phyloP scores from a whole-genome alignment of 1,140 invertebrate species.

The Drosophila mauritiana region DNA sequence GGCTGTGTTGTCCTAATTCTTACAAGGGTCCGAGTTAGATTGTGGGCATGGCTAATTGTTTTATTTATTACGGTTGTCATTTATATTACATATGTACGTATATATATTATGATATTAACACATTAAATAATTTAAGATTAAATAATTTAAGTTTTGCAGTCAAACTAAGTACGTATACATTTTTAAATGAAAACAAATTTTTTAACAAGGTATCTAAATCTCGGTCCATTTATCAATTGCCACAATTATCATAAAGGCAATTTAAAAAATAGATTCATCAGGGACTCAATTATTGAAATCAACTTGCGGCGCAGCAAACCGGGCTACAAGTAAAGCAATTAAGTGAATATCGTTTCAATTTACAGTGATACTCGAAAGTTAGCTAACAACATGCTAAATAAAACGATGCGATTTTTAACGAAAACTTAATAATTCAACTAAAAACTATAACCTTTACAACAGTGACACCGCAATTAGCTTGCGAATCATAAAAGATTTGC shows the following conservation, averaged over 20 bases:
- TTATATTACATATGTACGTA: too few relatives aligned
- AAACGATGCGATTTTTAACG: neutral
- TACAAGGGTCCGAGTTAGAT: neutral
- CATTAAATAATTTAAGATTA: too few relatives aligned
- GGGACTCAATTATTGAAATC: slow-evolving; percentile 54
- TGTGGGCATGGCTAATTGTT: too few relatives aligned
- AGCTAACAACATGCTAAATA: slow-evolving; percentile 40
- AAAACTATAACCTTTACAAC: slow-evolving; percentile 44
- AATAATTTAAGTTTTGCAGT: too few relatives aligned
- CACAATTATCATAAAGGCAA: slow-evolving; percentile 40
- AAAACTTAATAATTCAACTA: slow-evolving; percentile 47
- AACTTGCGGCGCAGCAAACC: slow-evolving; percentile 44
- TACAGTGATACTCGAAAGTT: slow-evolving; percentile 39
- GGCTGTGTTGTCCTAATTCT: slow-evolving; percentile 10
- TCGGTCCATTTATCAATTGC: slow-evolving; percentile 36
- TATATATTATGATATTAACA: too few relatives aligned
- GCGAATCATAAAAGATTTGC: slow-evolving; percentile 34
- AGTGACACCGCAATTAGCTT: slow-evolving; percentile 59
- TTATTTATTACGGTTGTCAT: too few relatives aligned
- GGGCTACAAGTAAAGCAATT: slow-evolving; percentile 26
- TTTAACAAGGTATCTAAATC: slow-evolving; percentile 4
- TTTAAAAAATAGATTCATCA: slow-evolving; percentile 25
- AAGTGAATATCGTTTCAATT: slow-evolving; percentile 27
- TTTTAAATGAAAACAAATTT: too few relatives aligned
- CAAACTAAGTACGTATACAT: too few relatives aligned